phyloP scores from a whole-genome alignment of 2,797 vertebrate species.

The Enteromius thamalakanensis region DNA sequence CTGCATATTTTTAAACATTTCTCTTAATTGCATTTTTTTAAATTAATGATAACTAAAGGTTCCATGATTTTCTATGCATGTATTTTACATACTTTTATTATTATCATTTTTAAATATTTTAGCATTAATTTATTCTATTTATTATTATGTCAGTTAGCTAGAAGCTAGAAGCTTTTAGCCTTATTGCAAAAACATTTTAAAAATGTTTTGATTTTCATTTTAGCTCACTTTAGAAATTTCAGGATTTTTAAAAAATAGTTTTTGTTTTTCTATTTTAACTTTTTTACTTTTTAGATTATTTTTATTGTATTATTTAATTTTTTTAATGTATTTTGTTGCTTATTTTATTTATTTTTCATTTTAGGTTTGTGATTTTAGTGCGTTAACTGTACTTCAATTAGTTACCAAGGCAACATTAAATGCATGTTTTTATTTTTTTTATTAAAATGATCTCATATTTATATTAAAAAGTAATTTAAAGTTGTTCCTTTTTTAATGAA shows the following conservation, averaged over 20 bases:
- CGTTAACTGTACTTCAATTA: not conserved
- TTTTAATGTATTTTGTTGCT: not conserved
- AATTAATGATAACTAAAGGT: not conserved
- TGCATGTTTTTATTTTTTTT: not conserved
- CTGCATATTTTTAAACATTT: not conserved
- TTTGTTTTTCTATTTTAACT: not conserved
- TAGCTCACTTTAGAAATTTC: not conserved
- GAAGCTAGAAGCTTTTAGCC: not conserved
- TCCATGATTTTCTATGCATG: not conserved
- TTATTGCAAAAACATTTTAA: not conserved
- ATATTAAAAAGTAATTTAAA: not conserved
- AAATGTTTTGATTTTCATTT: not conserved
- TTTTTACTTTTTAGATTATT: not conserved
- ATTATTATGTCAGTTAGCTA: not conserved
- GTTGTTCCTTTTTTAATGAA: too few relatives aligned
- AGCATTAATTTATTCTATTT: not conserved
- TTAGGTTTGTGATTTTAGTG: not conserved
- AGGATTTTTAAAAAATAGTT: not conserved
- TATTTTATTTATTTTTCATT: not conserved
- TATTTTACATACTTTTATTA: not conserved
- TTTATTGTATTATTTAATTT: not conserved
- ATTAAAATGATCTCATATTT: not conserved
- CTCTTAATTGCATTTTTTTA: not conserved
- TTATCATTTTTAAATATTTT: not conserved
- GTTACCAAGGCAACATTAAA: not conserved